Conservation (phyloP, 2,797 vertebrate genomes). For the Acrossocheilus wenchowensis region DNA sequence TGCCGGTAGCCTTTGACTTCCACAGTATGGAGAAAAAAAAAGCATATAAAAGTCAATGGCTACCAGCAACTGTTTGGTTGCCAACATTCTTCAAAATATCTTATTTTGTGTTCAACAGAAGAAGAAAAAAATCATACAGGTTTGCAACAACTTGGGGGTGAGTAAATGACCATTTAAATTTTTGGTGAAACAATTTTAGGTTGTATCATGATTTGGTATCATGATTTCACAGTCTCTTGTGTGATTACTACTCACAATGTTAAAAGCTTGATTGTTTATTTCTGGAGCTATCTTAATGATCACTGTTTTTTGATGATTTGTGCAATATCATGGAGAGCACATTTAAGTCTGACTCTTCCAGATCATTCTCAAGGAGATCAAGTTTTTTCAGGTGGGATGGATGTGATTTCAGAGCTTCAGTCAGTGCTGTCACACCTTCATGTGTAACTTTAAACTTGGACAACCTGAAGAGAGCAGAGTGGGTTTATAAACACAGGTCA, state of each 20-base stretch:
- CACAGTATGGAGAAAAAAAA: too few species aligned
- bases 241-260: neutral
- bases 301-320: neutral
- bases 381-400: conserved; percentile 13
- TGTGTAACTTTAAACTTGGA: conserved; percentile 42
- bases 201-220: neutral
- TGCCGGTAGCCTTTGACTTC: too few species aligned
- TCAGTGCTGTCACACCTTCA: neutral
- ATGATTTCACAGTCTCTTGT: neutral
- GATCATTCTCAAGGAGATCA: neutral
- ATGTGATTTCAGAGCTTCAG: conserved; percentile 29
- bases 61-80: too few species aligned
- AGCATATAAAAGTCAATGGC: too few species aligned
- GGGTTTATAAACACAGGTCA: neutral
- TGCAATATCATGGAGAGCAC: neutral
- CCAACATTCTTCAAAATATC: too few species aligned
- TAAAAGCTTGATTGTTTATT: neutral
- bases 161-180: too few species aligned
- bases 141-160: too few species aligned
- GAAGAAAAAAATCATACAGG: too few species aligned
- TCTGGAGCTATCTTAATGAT: neutral
- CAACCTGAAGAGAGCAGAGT: conserved; percentile 78
- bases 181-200: neutral
- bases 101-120: too few species aligned
- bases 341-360: conserved; percentile 10